Evolutionary conservation across 2,113 vertebrate genomes (phyloP).

Genomic region (Pseudorectes ferrugineus): DNA sequence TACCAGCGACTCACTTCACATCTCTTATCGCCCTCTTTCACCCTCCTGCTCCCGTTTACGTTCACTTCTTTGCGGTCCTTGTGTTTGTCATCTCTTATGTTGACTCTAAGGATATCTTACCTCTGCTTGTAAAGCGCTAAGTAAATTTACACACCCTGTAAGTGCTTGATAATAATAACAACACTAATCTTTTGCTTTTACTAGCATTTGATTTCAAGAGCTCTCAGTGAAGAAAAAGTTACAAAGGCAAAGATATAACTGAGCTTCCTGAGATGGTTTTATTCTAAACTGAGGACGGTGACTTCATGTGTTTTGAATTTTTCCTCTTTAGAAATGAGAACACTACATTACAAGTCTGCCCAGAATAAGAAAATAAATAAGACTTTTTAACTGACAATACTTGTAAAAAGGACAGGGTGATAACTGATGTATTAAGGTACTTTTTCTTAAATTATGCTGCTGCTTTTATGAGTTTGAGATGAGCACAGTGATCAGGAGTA

Average conservation of each 20-base stretch:
- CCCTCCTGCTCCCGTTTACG: not conserved
- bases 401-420: not conserved
- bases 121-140: not conserved
- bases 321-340: not conserved
- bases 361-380: not conserved
- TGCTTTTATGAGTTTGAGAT: not conserved
- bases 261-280: not conserved
- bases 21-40: not conserved
- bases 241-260: not conserved
- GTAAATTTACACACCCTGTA: not conserved
- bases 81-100: not conserved
- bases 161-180: not conserved
- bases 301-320: not conserved
- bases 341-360: not conserved
- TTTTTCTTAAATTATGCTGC: not conserved
- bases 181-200: not conserved
- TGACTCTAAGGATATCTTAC: not conserved
- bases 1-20: accelerated
- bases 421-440: not conserved
- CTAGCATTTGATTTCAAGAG: not conserved
- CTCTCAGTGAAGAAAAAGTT: not conserved
- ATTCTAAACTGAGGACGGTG: not conserved
- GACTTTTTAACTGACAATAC: not conserved
- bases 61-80: not conserved
- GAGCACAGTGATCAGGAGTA: not conserved